Evolutionary conservation across 2,888 invertebrate species (phyloP), one percentile per base, ranked within the genome.

Genomic region (Lepeophtheirus nordmannii): DNA sequence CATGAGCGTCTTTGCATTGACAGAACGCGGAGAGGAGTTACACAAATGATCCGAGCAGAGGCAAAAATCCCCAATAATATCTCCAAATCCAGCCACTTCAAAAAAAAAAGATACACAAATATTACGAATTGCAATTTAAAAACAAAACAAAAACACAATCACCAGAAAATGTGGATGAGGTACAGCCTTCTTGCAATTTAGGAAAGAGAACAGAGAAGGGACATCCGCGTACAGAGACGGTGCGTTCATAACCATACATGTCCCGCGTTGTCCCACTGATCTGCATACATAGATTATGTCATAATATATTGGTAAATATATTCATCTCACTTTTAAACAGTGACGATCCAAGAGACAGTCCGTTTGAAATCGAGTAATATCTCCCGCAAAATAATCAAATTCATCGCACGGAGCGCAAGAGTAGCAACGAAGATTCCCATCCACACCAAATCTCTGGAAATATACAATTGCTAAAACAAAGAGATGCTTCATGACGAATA

Each of bases 341-440:
- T 46, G 53, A 53, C 63, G n/a, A 56, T 63, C 63, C 22, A 63
- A 23, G 30, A 37, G 53, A 53, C 63, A 63, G 30, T 63, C 63
- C 23, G 22, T 41, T 56, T 63, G 46, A 53, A 63, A 63, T 2
- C 53, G 56, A 30, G 63, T 20, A 10, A 56, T 12, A 53, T 63
- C 63, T 53, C 56, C 53, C 2, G 63, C 63, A 37, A 23, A 63
- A 11, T 37, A 30, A 3, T 63, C 63, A 11, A 63, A 56, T 23
- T 63, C 63, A 63, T 63, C 20, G 37, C 63, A 63, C 20, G 63
- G 63, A 23, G 63, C 63, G 30, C 63, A 63, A 12, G 63, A 63
- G 56, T 63, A 63, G 56, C 63, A 63, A 8, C 63, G 46, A 20
- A 63, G 20, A 7, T 63, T 63, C 17, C 30, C 63, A 30, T 56